Evolutionary conservation across 2,888 invertebrate genomes (phyloP).

Genomic region (Pheosia tremula): DNA sequence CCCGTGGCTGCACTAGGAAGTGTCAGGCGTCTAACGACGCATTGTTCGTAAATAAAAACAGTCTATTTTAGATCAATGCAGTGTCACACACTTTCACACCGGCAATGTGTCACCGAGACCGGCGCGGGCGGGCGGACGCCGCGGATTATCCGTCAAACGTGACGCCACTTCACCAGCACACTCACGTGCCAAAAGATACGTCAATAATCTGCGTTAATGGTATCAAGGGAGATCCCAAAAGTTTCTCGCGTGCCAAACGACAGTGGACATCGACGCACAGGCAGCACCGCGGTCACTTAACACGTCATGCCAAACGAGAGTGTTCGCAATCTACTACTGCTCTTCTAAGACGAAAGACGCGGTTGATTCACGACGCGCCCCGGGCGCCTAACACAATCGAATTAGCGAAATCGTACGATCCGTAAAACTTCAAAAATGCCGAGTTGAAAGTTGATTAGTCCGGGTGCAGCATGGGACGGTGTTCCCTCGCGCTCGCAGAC

Average conservation of each 20-base stretch:
- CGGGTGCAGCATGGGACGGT: conserved; percentile 62
- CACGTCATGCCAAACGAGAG: conserved; percentile 38
- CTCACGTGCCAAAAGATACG: conserved; percentile 42
- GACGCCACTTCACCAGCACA: conserved; percentile 37
- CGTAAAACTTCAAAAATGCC: conserved; percentile 15
- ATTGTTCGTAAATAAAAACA: conserved; percentile 70
- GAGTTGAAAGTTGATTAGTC: conserved; percentile 9
- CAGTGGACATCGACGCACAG: conserved; percentile 31
- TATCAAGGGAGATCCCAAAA: conserved; percentile 23
- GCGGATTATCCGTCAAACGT: conserved; percentile 59
- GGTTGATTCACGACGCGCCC: conserved; percentile 15
- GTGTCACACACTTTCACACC: conserved; percentile 65
- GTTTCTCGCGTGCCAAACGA: conserved; percentile 41
- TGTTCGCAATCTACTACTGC: conserved; percentile 32
- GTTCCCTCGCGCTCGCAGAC: conserved; percentile 71
- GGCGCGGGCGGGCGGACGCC: conserved; percentile 54
- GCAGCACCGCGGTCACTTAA: conserved; percentile 38
- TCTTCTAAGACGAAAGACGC: conserved; percentile 20
- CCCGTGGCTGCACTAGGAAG: conserved; percentile 50
- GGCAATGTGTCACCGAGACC: conserved; percentile 61
- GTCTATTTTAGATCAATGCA: conserved; percentile 71
- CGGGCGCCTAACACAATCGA: conserved; percentile 14
- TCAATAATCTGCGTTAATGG: conserved; percentile 33
- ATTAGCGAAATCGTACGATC: conserved; percentile 20
- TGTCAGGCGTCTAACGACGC: conserved; percentile 41